phyloP scores from a whole-genome alignment of 2,113 vertebrate genomes.

The Oryzias celebensis region DNA sequence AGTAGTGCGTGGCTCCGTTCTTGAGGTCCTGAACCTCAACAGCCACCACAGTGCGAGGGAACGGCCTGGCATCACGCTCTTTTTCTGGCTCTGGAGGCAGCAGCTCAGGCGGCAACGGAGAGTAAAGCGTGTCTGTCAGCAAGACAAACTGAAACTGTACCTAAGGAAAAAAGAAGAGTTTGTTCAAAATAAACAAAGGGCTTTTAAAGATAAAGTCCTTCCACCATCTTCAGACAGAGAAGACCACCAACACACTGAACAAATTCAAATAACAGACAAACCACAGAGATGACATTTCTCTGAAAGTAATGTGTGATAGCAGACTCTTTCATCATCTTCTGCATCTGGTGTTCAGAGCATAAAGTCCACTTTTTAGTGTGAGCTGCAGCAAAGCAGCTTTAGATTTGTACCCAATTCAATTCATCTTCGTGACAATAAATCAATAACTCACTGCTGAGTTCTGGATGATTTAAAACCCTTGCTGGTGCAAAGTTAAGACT shows the following conservation, averaged over 20 bases:
- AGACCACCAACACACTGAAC: no score
- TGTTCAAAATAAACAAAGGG: no score
- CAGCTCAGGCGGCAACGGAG: constrained; percentile 90
- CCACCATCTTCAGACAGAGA: no score
- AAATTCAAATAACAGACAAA: no score
- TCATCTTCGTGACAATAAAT: constrained; percentile 6
- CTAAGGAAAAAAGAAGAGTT: constrained; percentile 58
- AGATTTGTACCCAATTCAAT: constrained; percentile 25
- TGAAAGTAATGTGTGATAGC: no score
- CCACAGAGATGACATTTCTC: no score
- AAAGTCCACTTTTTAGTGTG: constrained; percentile 3
- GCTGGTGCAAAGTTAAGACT: neutral
- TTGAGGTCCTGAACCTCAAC: constrained; percentile 98
- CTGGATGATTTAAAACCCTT: constrained; percentile 13
- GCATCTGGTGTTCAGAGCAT: no score
- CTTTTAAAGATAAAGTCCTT: no score
- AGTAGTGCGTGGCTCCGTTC: constrained; percentile 96
- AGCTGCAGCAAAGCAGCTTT: constrained; percentile 6
- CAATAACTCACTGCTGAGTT: no score
- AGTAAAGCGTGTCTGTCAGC: constrained; percentile 94
- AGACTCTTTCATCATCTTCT: no score
- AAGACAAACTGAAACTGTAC: constrained; percentile 98
- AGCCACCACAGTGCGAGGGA: constrained; percentile 93
- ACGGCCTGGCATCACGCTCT: constrained; percentile 78
- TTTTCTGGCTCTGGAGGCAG: constrained; percentile 84